phyloP scores from a whole-genome alignment of 2,113 vertebrate species.

The Tapirus terrestris region DNA sequence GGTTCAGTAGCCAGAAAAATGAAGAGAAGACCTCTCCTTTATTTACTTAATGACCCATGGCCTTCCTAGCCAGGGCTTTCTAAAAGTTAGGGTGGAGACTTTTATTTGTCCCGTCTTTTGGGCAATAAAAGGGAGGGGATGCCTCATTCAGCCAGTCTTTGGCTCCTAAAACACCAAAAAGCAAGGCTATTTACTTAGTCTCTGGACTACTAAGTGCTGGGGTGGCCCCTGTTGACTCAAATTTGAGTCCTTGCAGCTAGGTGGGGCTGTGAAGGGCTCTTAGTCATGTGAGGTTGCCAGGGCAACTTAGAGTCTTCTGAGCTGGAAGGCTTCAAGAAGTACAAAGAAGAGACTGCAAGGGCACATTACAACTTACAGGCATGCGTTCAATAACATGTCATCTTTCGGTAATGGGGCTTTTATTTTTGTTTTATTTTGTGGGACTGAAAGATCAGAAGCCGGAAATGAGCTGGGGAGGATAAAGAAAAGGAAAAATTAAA shows the following conservation, averaged over 20 bases:
- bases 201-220: conserved; percentile 73
- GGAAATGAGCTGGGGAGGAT: conserved; percentile 81
- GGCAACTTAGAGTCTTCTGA: conserved; percentile 76
- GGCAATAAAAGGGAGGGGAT: conserved; percentile 75
- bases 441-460: conserved; percentile 77
- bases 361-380: conserved; percentile 72
- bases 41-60: conserved; percentile 77
- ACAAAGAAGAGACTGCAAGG: conserved; percentile 50
- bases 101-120: conserved; percentile 81
- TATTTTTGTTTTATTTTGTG: conserved; percentile 80
- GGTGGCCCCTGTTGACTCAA: conserved; percentile 82
- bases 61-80: conserved; percentile 77
- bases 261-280: conserved; percentile 80
- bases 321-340: conserved; percentile 65
- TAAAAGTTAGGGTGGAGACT: conserved; percentile 70
- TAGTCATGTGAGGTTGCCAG: conserved; percentile 79
- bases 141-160: conserved; percentile 72
- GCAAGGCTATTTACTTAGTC: conserved; percentile 81
- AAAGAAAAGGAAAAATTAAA: conserved; percentile 70
- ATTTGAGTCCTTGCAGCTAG: conserved; percentile 80
- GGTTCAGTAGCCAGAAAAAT: conserved; percentile 77
- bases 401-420: conserved; percentile 72
- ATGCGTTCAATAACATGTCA: conserved; percentile 74
- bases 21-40: conserved; percentile 75
- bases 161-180: conserved; percentile 80